Conservation (phyloP, 2,113 vertebrate genomes). For the Lontra canadensis region DNA sequence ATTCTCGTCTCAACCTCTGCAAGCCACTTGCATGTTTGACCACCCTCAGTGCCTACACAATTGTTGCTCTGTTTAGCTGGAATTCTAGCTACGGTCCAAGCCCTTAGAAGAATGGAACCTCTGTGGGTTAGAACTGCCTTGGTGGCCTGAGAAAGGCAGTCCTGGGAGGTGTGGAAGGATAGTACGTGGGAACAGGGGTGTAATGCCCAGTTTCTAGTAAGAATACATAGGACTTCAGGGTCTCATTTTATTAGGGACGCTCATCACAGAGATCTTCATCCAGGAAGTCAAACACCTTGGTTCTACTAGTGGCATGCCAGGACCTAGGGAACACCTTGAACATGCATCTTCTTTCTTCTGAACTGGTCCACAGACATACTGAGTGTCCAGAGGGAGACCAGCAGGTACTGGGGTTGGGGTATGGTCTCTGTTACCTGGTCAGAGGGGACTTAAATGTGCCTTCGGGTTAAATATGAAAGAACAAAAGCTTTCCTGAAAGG, state of each 20-base stretch:
- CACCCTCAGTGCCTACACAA: neutral
- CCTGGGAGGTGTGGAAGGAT: neutral
- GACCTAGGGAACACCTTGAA: neutral
- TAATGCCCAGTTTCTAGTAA: neutral
- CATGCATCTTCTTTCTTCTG: neutral
- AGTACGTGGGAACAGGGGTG: neutral
- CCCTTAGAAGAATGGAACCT: slow-evolving; percentile 21
- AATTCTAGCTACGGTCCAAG: neutral
- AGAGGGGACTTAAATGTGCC: slow-evolving; percentile 3
- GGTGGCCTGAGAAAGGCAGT: neutral
- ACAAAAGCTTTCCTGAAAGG: slow-evolving; percentile 4
- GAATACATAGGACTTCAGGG: neutral
- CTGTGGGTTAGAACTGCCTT: neutral
- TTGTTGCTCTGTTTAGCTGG: neutral
- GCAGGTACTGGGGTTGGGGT: neutral
- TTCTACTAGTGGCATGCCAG: neutral
- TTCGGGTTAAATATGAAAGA: neutral
- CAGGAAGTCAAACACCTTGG: neutral
- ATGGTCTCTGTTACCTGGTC: neutral
- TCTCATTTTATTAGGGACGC: neutral
- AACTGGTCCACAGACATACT: neutral
- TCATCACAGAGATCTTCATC: neutral
- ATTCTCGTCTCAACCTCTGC: neutral
- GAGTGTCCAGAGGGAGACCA: neutral
- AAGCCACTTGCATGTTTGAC: slow-evolving; percentile 24